phyloP scores from a whole-genome alignment of 1,140 invertebrate species.

The Idris sp. region DNA sequence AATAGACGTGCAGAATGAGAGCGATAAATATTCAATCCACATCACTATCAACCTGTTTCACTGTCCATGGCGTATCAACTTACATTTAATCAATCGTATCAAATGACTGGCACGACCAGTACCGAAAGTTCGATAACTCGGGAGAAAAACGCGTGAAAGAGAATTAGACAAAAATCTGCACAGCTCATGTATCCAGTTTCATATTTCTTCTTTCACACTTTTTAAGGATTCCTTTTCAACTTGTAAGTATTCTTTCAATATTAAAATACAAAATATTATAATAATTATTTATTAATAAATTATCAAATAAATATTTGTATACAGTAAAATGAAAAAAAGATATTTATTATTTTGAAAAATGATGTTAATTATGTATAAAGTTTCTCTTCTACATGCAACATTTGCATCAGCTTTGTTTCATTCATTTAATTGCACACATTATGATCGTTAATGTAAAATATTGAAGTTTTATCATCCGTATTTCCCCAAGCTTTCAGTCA shows the following conservation, averaged over 20 bases:
- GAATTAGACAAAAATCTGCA: conserved; percentile 1
- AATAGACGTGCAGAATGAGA: conserved; percentile 25
- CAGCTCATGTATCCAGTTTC: conserved; percentile 19
- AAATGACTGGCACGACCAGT: conserved; percentile 59
- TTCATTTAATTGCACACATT: too few species aligned
- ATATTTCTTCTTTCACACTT: conserved; percentile 27
- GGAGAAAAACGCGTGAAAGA: conserved; percentile 3
- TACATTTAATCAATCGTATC: conserved; percentile 60
- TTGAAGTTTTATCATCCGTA: conserved; percentile 13
- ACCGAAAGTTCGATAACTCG: conserved; percentile 60
- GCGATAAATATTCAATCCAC: conserved; percentile 50
- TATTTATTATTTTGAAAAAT: too few species aligned
- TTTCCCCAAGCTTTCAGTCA: conserved; percentile 14
- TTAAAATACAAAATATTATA: too few species aligned
- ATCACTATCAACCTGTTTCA: conserved; percentile 57
- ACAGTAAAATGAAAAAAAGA: too few species aligned
- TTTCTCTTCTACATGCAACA: too few species aligned
- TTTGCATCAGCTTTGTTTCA: too few species aligned
- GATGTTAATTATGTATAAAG: too few species aligned
- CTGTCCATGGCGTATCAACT: conserved; percentile 55
- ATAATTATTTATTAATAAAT: too few species aligned
- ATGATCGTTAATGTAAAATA: too few species aligned
- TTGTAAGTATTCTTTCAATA: conserved; percentile 17
- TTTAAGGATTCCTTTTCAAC: conserved; percentile 31
- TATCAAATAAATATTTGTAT: too few species aligned